A percentile compares a stretch with the other conserved stretches of the same genome.
Conservation (phyloP, 1,140 invertebrate genomes). For the Heterodera schachtii region DNA sequence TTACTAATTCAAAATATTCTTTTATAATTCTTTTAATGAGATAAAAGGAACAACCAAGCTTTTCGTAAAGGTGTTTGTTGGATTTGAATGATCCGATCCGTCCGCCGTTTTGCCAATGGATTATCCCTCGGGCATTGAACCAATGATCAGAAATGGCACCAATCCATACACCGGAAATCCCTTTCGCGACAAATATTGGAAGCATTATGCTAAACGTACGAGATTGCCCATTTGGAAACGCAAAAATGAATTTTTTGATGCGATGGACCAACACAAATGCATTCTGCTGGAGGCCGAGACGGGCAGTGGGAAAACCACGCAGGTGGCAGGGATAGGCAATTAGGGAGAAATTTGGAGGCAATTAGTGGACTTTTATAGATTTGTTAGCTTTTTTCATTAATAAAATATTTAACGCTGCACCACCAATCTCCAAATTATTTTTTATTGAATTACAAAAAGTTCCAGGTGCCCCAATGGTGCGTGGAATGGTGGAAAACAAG, state of each 20-base stretch:
- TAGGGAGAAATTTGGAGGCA: slow-evolving; percentile 72
- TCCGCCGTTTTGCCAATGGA: no score
- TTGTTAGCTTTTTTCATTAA: background rate
- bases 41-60: no score
- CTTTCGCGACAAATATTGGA: background rate
- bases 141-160: no score
- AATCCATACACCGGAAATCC: background rate
- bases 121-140: no score
- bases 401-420: background rate
- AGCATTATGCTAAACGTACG: slow-evolving; percentile 5
- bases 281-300: slow-evolving; percentile 43
- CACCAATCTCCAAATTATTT: no score
- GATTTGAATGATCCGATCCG: no score
- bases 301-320: slow-evolving; percentile 40
- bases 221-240: slow-evolving; percentile 40
- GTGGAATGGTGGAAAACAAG: slow-evolving; percentile 84
- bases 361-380: slow-evolving; percentile 55
- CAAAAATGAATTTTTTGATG: slow-evolving; percentile 32
- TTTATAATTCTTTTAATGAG: no score
- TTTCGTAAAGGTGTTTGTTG: no score
- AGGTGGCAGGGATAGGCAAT: background rate
- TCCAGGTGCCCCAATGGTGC: slow-evolving; percentile 77
- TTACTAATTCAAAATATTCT: no score
- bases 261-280: slow-evolving; percentile 36
- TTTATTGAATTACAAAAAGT: background rate